phyloP scores from a whole-genome alignment of 2,797 vertebrate genomes.

The Amblyraja radiata region DNA sequence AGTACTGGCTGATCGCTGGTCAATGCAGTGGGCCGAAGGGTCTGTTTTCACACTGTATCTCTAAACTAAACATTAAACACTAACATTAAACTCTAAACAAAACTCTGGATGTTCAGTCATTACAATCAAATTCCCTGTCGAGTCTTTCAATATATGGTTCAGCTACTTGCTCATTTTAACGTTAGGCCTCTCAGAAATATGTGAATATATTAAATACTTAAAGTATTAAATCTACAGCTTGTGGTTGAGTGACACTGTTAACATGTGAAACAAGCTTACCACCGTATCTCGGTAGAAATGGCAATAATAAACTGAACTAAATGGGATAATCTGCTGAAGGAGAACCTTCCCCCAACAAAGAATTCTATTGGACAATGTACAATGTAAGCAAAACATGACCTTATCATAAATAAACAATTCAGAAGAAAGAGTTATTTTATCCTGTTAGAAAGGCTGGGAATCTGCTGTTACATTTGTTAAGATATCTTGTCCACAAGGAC shows the following conservation, averaged over 20 bases:
- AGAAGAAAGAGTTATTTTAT: constrained; percentile 20
- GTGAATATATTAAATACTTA: background rate
- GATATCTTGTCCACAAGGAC: background rate
- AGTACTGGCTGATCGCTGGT: no score
- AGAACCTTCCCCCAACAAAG: background rate
- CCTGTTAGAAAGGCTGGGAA: background rate
- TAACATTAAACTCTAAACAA: no score
- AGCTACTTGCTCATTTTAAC: background rate
- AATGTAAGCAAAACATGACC: background rate
- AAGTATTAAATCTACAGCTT: background rate
- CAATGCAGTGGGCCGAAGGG: no score
- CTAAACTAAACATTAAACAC: no score
- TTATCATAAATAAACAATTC: constrained; percentile 32
- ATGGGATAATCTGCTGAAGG: no score
- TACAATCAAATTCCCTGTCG: background rate
- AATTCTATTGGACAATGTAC: background rate
- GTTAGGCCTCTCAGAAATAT: background rate
- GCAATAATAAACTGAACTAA: no score
- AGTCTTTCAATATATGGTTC: background rate
- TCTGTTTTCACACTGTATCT: no score
- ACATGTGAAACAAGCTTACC: no score
- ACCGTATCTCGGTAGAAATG: no score
- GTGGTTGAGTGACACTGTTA: background rate
- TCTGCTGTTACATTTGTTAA: background rate
- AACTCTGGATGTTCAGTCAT: background rate